Percentiles rank a stretch among this genome's conserved stretches.
Conservation (phyloP, 2,797 vertebrate species). For the Heteromormyrus szaboi region DNA sequence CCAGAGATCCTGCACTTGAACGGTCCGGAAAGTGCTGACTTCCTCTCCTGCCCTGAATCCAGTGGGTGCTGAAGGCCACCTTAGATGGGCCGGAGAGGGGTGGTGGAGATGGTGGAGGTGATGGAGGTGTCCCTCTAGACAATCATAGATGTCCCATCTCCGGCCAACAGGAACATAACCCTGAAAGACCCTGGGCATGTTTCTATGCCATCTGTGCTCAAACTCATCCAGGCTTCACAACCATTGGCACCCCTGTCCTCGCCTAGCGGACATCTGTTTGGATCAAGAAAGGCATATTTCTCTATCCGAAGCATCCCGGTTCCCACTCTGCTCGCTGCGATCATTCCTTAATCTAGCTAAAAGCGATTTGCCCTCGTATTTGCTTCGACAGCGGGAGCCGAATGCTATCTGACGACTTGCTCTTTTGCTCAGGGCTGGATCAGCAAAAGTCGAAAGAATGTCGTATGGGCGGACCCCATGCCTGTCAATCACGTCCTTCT, state of each 20-base stretch:
- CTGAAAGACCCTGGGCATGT: background rate
- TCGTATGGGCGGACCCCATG: background rate
- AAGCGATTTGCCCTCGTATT: background rate
- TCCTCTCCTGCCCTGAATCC: background rate
- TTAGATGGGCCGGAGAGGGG: background rate
- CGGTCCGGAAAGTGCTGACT: background rate
- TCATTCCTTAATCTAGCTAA: background rate
- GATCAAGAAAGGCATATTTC: background rate
- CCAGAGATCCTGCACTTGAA: background rate
- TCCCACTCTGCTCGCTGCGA: background rate
- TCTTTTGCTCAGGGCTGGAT: background rate
- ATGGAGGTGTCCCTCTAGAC: background rate
- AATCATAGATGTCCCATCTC: background rate
- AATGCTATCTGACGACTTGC: background rate
- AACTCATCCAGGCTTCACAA: background rate
- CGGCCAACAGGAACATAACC: background rate
- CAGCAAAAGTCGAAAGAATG: background rate
- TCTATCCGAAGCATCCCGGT: background rate
- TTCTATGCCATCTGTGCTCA: background rate
- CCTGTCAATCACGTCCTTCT: background rate
- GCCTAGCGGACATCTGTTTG: background rate
- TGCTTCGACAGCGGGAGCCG: background rate
- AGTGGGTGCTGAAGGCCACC: background rate
- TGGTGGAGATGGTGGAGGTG: background rate
- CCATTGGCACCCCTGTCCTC: background rate